A percentile compares a stretch with the other conserved stretches of the same genome.
Conservation (phyloP, 2,797 vertebrate genomes). For the Morelia viridis region DNA sequence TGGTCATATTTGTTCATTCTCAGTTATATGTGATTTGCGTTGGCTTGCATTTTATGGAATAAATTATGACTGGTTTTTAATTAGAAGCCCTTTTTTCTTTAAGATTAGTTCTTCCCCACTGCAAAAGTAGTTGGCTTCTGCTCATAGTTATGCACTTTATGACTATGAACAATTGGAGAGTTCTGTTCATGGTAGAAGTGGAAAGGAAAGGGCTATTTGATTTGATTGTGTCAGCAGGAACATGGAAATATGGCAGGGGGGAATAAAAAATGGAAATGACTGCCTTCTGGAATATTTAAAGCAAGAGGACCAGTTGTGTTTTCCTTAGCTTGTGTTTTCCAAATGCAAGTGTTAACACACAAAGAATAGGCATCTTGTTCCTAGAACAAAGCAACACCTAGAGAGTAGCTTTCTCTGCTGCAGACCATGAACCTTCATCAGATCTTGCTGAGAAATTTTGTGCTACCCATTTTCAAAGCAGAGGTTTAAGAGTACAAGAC, state of each 20-base stretch:
- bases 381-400: neutral
- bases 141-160: slow-evolving; percentile 31
- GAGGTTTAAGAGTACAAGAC: neutral
- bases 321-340: neutral
- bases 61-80: slow-evolving; percentile 51
- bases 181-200: slow-evolving; percentile 8
- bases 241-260: neutral
- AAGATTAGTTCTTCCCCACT: slow-evolving; percentile 40
- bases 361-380: neutral
- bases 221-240: neutral
- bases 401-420: neutral
- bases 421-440: neutral
- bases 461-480: neutral
- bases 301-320: neutral
- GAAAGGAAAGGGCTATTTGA: neutral
- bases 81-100: slow-evolving; percentile 33
- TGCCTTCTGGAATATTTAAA: slow-evolving; percentile 1
- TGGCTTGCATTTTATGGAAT: slow-evolving; percentile 42
- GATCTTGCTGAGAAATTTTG: neutral
- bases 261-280: neutral
- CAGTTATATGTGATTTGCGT: slow-evolving; percentile 24
- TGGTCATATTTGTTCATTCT: neutral
- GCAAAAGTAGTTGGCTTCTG: slow-evolving; percentile 43
- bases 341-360: slow-evolving; percentile 8
- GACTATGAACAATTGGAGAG: slow-evolving; percentile 25